Percentiles rank a stretch among this genome's conserved stretches.
Conservation (phyloP, 1,140 invertebrate species). For the Dolichoris vasculosae region DNA sequence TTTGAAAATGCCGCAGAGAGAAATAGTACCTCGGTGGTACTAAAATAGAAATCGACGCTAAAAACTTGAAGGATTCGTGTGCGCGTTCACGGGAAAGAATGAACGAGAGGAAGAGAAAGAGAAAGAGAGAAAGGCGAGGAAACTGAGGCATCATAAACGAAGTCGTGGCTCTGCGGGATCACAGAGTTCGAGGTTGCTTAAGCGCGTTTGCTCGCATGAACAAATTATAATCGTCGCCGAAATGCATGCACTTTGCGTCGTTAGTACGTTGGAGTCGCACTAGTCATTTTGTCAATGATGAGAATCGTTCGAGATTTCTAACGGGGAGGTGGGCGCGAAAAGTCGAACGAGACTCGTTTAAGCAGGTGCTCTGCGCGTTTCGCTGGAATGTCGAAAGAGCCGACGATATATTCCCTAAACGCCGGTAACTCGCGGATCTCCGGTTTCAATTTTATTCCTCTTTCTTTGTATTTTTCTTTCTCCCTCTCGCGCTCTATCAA, state of each 20-base stretch:
- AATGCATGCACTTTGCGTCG: conserved; percentile 14
- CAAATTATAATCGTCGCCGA: conserved; percentile 37
- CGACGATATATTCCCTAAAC: neutral
- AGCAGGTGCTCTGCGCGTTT: neutral
- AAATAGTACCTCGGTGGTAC: conserved; percentile 10
- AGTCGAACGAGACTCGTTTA: conserved; percentile 44
- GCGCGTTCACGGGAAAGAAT: neutral
- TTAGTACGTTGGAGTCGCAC: neutral
- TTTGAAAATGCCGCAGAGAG: neutral
- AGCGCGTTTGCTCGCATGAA: neutral
- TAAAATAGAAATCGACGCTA: conserved; percentile 6
- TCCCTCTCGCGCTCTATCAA: neutral
- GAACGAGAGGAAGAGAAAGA: neutral
- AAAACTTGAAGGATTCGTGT: neutral
- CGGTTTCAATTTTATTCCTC: neutral
- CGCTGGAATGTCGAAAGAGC: conserved; percentile 14
- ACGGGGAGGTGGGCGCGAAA: conserved; percentile 44
- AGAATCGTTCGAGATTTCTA: conserved; percentile 57
- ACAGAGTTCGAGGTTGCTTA: conserved; percentile 11
- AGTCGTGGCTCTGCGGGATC: neutral
- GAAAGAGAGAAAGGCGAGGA: neutral
- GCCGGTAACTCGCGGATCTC: conserved; percentile 25
- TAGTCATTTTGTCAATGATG: conserved; percentile 37
- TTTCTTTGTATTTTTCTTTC: neutral
- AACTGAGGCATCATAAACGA: conserved; percentile 5